A percentile compares a stretch with the other conserved stretches of the same genome.
Evolutionary conservation across 2,113 vertebrate genomes (phyloP).

Genomic region (Rhegmatorhina hoffmannsi): DNA sequence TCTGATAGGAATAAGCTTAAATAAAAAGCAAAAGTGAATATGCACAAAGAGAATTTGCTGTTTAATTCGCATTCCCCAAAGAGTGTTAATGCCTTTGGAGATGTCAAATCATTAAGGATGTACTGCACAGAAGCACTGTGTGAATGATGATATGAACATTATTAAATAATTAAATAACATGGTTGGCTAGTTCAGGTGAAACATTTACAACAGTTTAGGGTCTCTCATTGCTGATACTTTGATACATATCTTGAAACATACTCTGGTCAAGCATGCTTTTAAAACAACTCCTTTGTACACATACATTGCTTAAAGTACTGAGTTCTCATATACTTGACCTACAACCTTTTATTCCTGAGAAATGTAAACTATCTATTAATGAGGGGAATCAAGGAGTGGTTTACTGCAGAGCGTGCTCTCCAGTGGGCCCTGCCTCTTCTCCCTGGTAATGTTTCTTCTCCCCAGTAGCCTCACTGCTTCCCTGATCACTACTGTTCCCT

Average conservation of each 20-base stretch:
- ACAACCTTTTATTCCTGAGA: background rate
- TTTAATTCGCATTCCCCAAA: background rate
- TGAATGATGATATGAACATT: background rate
- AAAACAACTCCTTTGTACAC: background rate
- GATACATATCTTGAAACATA: background rate
- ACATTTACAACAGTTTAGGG: background rate
- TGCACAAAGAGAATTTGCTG: background rate
- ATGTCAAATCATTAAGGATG: background rate
- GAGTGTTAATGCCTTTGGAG: background rate
- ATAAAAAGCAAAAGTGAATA: background rate
- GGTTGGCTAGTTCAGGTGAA: background rate
- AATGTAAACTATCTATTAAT: background rate
- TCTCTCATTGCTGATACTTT: background rate
- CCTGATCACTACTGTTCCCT: background rate
- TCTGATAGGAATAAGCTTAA: background rate
- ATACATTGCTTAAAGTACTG: background rate
- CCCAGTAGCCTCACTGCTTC: background rate
- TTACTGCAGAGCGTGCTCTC: background rate
- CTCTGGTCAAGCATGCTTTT: background rate
- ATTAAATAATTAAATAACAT: constrained; percentile 11
- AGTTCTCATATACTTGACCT: background rate
- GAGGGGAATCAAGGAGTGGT: background rate
- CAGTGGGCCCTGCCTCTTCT: background rate
- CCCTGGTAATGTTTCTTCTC: background rate
- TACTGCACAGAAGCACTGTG: background rate